Conservation (phyloP, 2,113 vertebrate genomes). For the Passer domesticus region DNA sequence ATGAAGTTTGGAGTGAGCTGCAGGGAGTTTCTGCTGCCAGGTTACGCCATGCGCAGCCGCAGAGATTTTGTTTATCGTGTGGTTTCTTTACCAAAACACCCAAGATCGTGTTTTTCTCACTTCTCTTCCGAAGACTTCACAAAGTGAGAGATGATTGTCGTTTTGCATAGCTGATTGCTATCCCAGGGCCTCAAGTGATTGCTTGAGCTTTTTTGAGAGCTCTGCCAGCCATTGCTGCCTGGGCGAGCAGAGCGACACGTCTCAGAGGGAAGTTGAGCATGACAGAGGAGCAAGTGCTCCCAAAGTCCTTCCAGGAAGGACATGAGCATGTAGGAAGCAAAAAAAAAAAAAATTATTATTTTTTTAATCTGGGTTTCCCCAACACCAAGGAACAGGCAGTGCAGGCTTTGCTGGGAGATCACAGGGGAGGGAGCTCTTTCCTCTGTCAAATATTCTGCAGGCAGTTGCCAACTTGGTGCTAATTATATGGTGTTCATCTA, state of each 20-base stretch:
- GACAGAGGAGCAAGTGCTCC: background rate
- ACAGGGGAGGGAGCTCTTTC: background rate
- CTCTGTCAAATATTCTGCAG: background rate
- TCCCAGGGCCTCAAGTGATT: background rate
- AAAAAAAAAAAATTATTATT: background rate
- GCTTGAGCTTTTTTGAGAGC: background rate
- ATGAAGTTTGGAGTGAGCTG: background rate
- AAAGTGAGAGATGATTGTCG: background rate
- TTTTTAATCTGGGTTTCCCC: background rate
- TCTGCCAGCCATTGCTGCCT: rapidly evolving
- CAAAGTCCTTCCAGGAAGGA: background rate
- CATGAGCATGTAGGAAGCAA: background rate
- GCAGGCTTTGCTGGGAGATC: background rate
- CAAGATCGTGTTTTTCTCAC: background rate
- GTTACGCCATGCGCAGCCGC: background rate
- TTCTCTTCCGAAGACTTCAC: background rate
- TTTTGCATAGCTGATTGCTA: background rate
- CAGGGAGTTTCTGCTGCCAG: background rate
- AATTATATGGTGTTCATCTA: background rate
- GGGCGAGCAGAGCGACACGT: rapidly evolving
- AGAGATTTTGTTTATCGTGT: background rate
- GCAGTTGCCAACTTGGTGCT: background rate
- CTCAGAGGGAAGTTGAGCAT: background rate
- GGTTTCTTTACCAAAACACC: background rate
- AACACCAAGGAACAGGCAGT: background rate